Base-by-base conservation (phyloP, 2,797 vertebrate species). In the Sebastiscus tertius region DNA sequence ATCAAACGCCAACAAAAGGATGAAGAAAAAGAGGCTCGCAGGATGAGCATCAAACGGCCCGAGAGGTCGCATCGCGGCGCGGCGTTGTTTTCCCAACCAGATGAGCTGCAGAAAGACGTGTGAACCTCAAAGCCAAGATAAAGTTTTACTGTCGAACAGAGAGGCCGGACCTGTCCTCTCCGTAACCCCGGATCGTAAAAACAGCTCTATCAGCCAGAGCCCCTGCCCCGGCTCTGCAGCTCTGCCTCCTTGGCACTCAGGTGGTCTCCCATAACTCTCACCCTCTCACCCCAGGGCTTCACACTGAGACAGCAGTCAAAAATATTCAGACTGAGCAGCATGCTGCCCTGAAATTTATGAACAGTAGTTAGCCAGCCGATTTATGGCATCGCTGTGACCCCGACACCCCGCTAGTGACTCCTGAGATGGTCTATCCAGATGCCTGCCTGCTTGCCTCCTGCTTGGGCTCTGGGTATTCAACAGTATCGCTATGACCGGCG, bases 351-450 rank as follows among this genome's bases (percentile, higher is more conserved):
- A 88, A 84, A 92, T 92, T 92, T 93, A 93, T 89, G 91, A 81
- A 89, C 73, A 81, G 93, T 83, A 89, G 90, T 94, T 93, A 90
- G 65, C 74, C 74, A 69, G 42, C 64, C 75, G 62, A 93, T 93
- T 94, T 92, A 93, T 52, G 56, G 85, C 82, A 88, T 90, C 79
- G 6, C 73, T 31, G 87, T 79, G 90, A 92, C 87, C 87, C 70
- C 2, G 33, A 58, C 75, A 58, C 83, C 80, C 75, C 6, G 65
- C 31, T 62, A 55, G 88, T 67, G 69, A 76, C 79, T 83, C 69
- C 73, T 83, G 82, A 89, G 86, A 94, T 91, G 88, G 80, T 81
- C 88, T 87, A 90, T 92, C 92, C 94, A 95, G 93, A 94, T 91
- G 93, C 80, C 72, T 65, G 81, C 56, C 54, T 72, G 80, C 82